phyloP scores from a whole-genome alignment of 2,888 invertebrate species.

The Ochlodes sylvanus region DNA sequence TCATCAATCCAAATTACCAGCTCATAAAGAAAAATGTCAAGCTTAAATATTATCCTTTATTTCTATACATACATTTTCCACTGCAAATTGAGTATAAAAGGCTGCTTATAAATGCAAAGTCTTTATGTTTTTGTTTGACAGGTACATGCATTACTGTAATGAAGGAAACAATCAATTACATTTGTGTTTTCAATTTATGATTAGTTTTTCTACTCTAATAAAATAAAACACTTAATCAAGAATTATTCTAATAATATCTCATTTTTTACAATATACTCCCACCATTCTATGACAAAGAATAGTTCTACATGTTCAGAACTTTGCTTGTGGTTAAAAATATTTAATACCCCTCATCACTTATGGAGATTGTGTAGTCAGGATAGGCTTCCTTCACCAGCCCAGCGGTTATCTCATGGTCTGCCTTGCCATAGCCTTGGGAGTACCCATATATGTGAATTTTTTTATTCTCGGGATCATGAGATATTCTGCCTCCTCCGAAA shows the following conservation, averaged over 20 bases:
- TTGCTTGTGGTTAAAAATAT: not conserved
- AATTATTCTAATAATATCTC: no score
- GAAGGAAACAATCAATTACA: not conserved
- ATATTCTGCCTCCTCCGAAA: conserved; percentile 96
- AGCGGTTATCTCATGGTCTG: conserved; percentile 93
- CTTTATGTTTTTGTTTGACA: not conserved
- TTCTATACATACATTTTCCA: not conserved
- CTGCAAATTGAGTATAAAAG: not conserved
- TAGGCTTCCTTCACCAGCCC: conserved; percentile 90
- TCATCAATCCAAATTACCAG: no score
- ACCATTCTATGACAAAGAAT: no score
- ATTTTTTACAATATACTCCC: no score
- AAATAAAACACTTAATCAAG: not conserved
- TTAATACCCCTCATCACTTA: conserved; percentile 94
- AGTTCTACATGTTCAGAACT: no score
- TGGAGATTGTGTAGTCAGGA: conserved; percentile 90
- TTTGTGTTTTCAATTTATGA: not conserved
- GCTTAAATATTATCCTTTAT: not conserved
- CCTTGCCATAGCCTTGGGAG: conserved; percentile 95
- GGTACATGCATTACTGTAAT: conserved; percentile 2
- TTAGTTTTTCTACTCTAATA: not conserved
- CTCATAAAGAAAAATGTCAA: no score
- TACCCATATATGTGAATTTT: conserved; percentile 96
- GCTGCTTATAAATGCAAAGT: no score
- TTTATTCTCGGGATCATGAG: conserved; percentile 91